Evolutionary conservation across 2,113 vertebrate genomes (phyloP).

Genomic region (Crotalus tigris): DNA sequence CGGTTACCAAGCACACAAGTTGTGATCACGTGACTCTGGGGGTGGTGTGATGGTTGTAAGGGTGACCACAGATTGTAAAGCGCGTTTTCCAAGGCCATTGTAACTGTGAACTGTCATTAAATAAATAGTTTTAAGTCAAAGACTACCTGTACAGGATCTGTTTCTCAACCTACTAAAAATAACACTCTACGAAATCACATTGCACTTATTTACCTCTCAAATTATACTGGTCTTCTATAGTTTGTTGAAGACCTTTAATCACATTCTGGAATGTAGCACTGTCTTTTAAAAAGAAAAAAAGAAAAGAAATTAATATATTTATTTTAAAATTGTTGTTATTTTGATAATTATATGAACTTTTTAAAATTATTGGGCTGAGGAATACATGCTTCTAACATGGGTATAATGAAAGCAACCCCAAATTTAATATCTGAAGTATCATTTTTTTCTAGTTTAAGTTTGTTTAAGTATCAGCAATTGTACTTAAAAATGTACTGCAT

Average conservation of each 20-base stretch:
- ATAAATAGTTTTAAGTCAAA: not conserved
- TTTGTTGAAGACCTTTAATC: conserved; percentile 80
- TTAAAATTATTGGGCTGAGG: not conserved
- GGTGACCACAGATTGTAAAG: not conserved
- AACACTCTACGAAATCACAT: not conserved
- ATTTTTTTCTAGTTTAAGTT: not conserved
- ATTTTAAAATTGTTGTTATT: not conserved
- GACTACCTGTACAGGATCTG: not conserved
- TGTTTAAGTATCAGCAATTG: not conserved
- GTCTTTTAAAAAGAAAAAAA: conserved; percentile 75
- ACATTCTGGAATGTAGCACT: conserved; percentile 73
- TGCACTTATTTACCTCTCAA: conserved; percentile 78
- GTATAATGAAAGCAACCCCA: not conserved
- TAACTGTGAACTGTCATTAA: not conserved
- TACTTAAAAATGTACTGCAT: not conserved
- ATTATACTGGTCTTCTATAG: conserved; percentile 80
- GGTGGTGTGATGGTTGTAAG: not conserved
- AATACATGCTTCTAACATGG: not conserved
- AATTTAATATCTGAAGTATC: not conserved
- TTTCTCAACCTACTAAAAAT: not conserved
- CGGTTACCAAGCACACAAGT: not conserved
- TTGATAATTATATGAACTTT: not conserved
- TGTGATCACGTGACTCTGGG: not conserved
- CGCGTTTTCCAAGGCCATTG: not conserved
- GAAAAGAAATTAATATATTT: not conserved